These are phyloP conservation scores for Pyrgilauda ruficollis DNA, from an alignment of 2,113 vertebrate species.

Conservation along the genomic window DNA sequence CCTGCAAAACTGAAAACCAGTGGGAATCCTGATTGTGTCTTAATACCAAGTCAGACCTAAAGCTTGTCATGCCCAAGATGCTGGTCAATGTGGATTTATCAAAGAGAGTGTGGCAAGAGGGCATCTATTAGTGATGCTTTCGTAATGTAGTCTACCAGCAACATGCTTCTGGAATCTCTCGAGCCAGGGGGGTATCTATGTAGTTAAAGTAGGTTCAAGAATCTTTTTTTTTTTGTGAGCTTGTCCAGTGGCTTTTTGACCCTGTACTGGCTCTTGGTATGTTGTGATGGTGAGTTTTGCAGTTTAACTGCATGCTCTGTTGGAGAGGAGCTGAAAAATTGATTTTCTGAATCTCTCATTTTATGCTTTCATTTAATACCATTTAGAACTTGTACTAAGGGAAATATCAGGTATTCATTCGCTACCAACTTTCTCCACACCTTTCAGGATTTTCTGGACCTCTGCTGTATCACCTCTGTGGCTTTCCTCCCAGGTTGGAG, in stretches of 20 bases:
- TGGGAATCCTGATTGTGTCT: background rate
- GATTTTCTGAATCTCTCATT: background rate
- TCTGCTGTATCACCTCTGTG: background rate
- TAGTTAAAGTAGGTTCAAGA: background rate
- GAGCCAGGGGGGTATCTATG: background rate
- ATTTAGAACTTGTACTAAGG: background rate
- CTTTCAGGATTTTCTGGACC: background rate
- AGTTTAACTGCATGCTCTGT: background rate
- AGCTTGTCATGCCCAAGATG: background rate
- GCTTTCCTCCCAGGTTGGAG: background rate
- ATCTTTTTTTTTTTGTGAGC: background rate
- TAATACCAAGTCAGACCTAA: background rate
- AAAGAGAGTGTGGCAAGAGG: background rate
- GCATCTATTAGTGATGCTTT: background rate
- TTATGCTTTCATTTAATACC: background rate
- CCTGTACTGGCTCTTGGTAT: background rate
- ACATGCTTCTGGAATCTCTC: background rate
- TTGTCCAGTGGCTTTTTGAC: background rate
- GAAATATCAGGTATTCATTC: background rate
- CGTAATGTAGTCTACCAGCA: background rate
- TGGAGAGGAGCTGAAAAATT: background rate
- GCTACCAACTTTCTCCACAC: background rate
- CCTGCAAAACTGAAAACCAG: background rate
- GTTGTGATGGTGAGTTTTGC: background rate
- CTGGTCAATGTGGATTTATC: background rate